A percentile compares a stretch with the other conserved stretches of the same genome.
Evolutionary conservation across 2,797 vertebrate species (phyloP).

Genomic region (Geotria australis): DNA sequence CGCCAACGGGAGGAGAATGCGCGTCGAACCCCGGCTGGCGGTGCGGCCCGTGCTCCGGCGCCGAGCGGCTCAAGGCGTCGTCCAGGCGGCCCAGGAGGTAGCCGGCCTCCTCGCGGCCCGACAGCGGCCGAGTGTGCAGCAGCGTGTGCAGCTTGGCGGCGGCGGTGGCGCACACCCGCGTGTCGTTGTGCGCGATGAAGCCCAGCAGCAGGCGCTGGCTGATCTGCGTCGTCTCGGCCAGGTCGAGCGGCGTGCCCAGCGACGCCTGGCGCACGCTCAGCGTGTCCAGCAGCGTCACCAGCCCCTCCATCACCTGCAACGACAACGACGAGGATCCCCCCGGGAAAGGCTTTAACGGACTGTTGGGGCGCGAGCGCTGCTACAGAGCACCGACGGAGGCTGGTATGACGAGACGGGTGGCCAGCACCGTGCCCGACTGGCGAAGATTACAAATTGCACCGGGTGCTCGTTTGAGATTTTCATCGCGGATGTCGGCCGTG

Average conservation of each 20-base stretch:
- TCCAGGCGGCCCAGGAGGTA: conserved; percentile 27
- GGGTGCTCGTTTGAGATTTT: too few relatives aligned
- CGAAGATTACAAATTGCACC: too few relatives aligned
- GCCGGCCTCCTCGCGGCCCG: conserved; percentile 48
- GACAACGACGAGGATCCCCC: not conserved
- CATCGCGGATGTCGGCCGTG: too few relatives aligned
- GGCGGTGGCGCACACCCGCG: conserved; percentile 56
- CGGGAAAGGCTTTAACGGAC: too few relatives aligned
- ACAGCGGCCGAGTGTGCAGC: conserved; percentile 35
- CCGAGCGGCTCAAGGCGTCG: conserved; percentile 11
- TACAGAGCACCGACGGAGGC: too few relatives aligned
- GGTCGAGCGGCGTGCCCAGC: conserved; percentile 19
- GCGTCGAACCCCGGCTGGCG: conserved; percentile 9
- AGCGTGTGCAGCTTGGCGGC: conserved; percentile 67
- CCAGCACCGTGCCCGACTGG: too few relatives aligned
- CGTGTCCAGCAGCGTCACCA: conserved; percentile 63
- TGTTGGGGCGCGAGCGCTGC: too few relatives aligned
- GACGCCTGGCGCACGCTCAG: conserved; percentile 56
- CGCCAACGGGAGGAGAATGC: too few relatives aligned
- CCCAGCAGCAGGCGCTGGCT: conserved; percentile 55
- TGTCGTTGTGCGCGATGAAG: conserved; percentile 51
- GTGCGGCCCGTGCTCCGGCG: conserved; percentile 3
- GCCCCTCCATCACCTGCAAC: conserved; percentile 60
- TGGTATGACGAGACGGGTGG: too few relatives aligned
- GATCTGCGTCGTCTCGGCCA: conserved; percentile 70